Base-by-base conservation (phyloP, 2,113 vertebrate genomes). In the Percopsis transmontana region DNA sequence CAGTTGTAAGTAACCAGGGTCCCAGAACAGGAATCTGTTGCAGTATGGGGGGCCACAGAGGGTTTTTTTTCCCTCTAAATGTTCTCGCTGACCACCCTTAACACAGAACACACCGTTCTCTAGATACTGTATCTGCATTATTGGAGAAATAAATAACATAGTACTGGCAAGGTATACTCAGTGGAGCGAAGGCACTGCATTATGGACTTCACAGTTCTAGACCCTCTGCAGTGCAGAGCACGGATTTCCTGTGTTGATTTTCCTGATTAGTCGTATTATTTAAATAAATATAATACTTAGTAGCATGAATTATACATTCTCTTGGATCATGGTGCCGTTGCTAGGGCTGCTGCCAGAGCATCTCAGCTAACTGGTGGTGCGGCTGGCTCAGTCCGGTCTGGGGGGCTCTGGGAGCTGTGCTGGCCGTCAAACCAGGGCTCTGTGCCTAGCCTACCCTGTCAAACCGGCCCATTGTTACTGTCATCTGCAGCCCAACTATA, bases 301-400 rank as follows among this genome's bases (percentile, higher is more conserved):
- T n/a, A n/a, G n/a, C n/a, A n/a, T n/a, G n/a, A n/a, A n/a, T n/a
- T n/a, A n/a, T n/a, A n/a, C n/a, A n/a, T n/a, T n/a, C n/a, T 42
- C 33, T 58, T 53, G 56, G 62, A 70, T 61, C 10, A 40, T 44
- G 9, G 42, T 6, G 65, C 59, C 19, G 65, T 11, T 5, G 14
- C 77, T 65, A n/a, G 77, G 77, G 72, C 47, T 27, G 68, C 71
- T 62, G 77, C 77, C 74, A 76, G 74, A 58, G 62, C 53, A 77
- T 62, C 70, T 70, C 74, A 62, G 66, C 67, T 72, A 62, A 39
- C 67, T 66, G 74, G 73, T 81, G 66, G 57, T 44, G 70, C 79
- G 79, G 79, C 81, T 82, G 83, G 81, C 83, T 88, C 79, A 79
- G 56, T 58, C 72, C 70, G 70, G 65, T 75, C 21, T 3, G n/a